Evolutionary conservation across 2,113 vertebrate species (phyloP).

Genomic region (Heptranchias perlo): DNA sequence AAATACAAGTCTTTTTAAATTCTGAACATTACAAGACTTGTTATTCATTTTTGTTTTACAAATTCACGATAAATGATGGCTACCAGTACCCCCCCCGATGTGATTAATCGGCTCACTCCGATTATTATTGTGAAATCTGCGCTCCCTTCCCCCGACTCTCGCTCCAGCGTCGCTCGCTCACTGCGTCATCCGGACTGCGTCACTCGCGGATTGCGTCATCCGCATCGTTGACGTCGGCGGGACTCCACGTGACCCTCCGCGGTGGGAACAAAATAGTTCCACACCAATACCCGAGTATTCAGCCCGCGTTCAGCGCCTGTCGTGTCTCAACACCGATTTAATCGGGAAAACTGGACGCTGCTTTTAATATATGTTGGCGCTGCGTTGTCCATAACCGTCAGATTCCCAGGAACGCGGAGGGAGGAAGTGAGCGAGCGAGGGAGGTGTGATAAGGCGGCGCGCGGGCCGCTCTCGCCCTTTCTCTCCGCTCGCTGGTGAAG

Average conservation of each 20-base stretch:
- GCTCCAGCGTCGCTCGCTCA: neutral
- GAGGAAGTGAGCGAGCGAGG: too few species aligned
- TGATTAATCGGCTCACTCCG: too few species aligned
- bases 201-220: neutral
- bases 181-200: neutral
- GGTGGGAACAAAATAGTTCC: constrained; percentile 31
- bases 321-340: neutral
- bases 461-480: neutral
- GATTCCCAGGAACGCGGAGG: too few species aligned
- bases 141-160: neutral
- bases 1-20: too few species aligned
- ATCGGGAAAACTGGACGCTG: neutral
- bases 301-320: constrained; percentile 32
- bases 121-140: too few species aligned
- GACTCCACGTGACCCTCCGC: neutral
- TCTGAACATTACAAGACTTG: too few species aligned
- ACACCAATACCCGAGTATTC: constrained; percentile 42
- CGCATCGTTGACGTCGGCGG: too few species aligned
- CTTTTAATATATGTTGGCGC: too few species aligned
- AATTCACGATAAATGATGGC: too few species aligned
- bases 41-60: too few species aligned
- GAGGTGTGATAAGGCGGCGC: neutral
- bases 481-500: neutral
- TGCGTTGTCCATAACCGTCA: too few species aligned
- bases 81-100: too few species aligned